Evolutionary conservation across 2,888 invertebrate genomes (phyloP).

Genomic region (Callimorpha dominula): DNA sequence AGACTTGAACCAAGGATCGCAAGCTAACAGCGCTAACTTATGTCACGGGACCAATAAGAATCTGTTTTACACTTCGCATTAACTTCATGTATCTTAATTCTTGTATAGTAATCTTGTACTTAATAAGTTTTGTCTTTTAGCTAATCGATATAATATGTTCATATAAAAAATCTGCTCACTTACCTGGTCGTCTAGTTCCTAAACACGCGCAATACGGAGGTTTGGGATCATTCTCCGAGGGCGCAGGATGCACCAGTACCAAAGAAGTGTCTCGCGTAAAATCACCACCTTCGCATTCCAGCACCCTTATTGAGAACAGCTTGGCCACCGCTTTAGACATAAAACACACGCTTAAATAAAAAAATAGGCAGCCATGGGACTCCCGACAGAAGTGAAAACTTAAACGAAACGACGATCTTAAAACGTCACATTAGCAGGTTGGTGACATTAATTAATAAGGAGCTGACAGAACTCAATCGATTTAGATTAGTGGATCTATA

Average conservation of each 20-base stretch:
- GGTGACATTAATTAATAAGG: no score
- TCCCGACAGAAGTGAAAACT: no score
- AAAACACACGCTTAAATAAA: background rate
- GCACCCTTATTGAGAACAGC: conserved; percentile 86
- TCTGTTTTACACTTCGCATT: no score
- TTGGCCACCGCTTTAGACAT: conserved; percentile 82
- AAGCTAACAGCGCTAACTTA: no score
- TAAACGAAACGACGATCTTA: no score
- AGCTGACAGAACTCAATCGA: no score
- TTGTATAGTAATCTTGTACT: background rate
- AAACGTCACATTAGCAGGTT: no score
- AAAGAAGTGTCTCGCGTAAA: conserved; percentile 78
- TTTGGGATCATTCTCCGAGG: conserved; percentile 47
- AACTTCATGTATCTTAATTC: no score
- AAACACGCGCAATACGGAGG: conserved; percentile 68
- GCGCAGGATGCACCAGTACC: conserved; percentile 67
- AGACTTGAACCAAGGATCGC: no score
- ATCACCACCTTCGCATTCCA: conserved; percentile 88
- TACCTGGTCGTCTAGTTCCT: conserved; percentile 66
- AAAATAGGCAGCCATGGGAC: background rate
- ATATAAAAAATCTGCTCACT: conserved; percentile 27
- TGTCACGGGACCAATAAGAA: no score
- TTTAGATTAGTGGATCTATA: no score
- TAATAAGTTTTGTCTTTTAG: background rate
- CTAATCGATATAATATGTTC: no score